Evolutionary conservation across 1,140 invertebrate genomes (phyloP), one percentile per base, ranked within the genome.

Genomic region (Orchesella cincta): DNA sequence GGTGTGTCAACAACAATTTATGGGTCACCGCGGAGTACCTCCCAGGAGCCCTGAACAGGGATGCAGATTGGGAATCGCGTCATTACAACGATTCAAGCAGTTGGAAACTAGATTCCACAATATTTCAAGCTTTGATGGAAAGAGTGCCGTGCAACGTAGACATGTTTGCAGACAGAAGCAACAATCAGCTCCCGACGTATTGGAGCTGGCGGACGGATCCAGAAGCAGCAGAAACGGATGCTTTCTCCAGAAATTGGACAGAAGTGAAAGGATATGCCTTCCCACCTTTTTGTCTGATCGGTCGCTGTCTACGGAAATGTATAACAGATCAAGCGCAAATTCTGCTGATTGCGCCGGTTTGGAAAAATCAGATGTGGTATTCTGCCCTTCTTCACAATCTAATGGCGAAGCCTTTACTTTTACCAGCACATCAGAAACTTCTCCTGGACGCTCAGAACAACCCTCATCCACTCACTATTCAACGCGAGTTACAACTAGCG

Each of bases 271-370:
- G 70, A 1, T 79, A 79, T 33, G 78, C 78, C 8, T 79, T 76
- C 35, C 78, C 74, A 1, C 78, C 78, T 5, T 79, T 79, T 28
- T 79, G 74, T 26, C 70, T 79, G 39, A 54, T 79, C 14, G 74
- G 74, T 1, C 57, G 39, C 5, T 57, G 46, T 28, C 28, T 79
- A 0, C 74, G 35, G 23, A 31, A 76, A 39, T 71, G 36, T n/a
- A 1, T 28, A 2, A 1, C 34, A 1, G n/a, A 73, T 1, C 1
- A 62, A 54, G 46, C 67, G 1, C 36, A 46, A 23, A 76, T 79
- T 14, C 31, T 79, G 2, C 51, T 79, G 26, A 57, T 79, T 54
- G 67, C 74, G 28, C 78, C 78, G 23, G 5, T 76, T 8, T 79
- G 74, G 78, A 12, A 5, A 29, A 76, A 72, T n/a, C 78, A 79